A percentile compares a stretch with the other conserved stretches of the same genome.
Conservation (phyloP, 2,888 invertebrate genomes). For the Heliconius charithonia region DNA sequence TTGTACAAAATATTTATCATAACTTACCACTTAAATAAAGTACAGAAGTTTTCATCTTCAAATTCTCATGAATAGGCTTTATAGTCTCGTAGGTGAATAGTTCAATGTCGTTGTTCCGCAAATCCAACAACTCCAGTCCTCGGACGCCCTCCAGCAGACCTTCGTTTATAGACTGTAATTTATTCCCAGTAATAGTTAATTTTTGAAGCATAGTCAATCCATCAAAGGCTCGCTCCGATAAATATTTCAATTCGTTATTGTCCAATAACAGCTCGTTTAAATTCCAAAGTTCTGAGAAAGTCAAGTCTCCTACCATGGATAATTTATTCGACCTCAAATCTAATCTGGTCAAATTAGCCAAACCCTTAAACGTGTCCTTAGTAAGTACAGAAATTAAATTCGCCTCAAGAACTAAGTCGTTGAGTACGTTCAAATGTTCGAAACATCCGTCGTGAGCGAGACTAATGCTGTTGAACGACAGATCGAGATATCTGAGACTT, state of each 20-base stretch:
- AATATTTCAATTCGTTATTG: slow-evolving; percentile 87
- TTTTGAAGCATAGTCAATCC: slow-evolving; percentile 89
- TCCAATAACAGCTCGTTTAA: slow-evolving; percentile 88
- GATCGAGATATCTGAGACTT: slow-evolving; percentile 87
- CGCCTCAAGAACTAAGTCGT: slow-evolving; percentile 90
- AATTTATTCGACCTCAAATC: slow-evolving; percentile 90
- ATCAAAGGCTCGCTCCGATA: slow-evolving; percentile 90
- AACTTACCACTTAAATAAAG: slow-evolving; percentile 77
- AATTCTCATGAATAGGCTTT: slow-evolving; percentile 89
- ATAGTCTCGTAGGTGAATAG: slow-evolving; percentile 89
- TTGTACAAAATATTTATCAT: background rate
- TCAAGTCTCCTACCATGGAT: slow-evolving; percentile 90
- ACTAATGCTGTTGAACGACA: slow-evolving; percentile 94
- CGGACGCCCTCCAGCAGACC: slow-evolving; percentile 90
- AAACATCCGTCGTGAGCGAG: slow-evolving; percentile 94
- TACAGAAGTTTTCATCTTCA: slow-evolving; percentile 83
- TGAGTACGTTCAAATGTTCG: slow-evolving; percentile 87
- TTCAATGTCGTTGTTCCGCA: slow-evolving; percentile 90
- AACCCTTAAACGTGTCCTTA: slow-evolving; percentile 89
- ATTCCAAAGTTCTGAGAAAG: slow-evolving; percentile 91
- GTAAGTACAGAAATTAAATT: slow-evolving; percentile 90
- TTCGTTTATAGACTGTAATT: slow-evolving; percentile 88
- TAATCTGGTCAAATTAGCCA: slow-evolving; percentile 88
- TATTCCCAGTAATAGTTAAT: slow-evolving; percentile 90
- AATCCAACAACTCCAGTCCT: slow-evolving; percentile 89